Conservation (phyloP, 2,113 vertebrate species). For the Sitta europaea region DNA sequence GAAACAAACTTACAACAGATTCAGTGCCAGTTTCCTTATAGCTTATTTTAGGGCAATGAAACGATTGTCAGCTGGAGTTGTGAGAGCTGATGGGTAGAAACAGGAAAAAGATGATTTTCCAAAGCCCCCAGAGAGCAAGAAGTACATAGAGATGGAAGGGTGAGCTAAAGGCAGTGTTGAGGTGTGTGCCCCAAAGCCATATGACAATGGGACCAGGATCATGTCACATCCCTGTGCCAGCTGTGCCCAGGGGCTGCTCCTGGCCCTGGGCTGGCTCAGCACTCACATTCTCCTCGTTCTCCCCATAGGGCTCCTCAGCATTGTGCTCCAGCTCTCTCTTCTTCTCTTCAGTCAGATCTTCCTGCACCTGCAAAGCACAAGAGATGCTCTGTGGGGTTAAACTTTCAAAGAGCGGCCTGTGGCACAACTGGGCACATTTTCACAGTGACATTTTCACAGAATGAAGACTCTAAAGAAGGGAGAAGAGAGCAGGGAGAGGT, state of each 20-base stretch:
- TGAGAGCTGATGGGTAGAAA: not conserved
- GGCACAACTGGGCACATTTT: not conserved
- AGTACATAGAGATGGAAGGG: not conserved
- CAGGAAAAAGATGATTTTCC: not conserved
- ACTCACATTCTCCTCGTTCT: conserved; percentile 85
- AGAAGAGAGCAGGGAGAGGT: not conserved
- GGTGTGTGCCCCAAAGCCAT: too few species aligned
- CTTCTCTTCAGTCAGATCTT: conserved; percentile 85
- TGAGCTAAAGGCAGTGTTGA: not conserved
- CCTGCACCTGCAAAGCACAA: conserved; percentile 79
- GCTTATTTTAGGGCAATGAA: not conserved
- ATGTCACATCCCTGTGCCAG: not conserved
- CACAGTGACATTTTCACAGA: not conserved
- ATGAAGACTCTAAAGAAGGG: not conserved
- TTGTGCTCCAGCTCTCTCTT: conserved; percentile 80
- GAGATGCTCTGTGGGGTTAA: not conserved
- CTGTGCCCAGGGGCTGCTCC: rapidly evolving
- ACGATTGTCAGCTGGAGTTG: not conserved
- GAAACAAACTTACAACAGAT: not conserved
- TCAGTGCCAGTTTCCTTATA: not conserved
- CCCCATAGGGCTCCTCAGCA: conserved; percentile 86
- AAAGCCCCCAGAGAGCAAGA: not conserved
- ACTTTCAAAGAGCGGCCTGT: not conserved
- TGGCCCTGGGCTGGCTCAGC: not conserved
- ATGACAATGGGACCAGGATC: too few species aligned